Evolutionary conservation across 2,113 vertebrate genomes (phyloP).

Genomic region (Mellivora capensis): DNA sequence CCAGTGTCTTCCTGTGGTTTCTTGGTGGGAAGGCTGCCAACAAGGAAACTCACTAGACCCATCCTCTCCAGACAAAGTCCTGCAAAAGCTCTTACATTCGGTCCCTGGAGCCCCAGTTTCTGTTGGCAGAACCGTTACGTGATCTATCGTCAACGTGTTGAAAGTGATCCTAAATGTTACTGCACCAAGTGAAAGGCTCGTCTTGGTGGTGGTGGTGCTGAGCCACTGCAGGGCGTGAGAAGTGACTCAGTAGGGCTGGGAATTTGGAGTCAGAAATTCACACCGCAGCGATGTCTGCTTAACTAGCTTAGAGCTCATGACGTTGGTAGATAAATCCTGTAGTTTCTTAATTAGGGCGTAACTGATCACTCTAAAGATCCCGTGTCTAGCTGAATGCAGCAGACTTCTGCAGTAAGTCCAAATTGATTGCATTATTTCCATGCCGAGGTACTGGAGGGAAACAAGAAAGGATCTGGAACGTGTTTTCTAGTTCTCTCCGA

Average conservation of each 20-base stretch:
- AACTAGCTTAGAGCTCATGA: fast-evolving
- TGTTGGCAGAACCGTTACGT: fast-evolving
- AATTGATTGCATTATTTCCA: not conserved
- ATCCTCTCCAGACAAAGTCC: not conserved
- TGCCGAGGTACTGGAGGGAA: not conserved
- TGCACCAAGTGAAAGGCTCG: not conserved
- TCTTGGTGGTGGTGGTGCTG: fast-evolving
- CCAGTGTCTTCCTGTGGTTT: not conserved
- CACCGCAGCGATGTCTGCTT: fast-evolving
- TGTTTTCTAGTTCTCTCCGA: not conserved
- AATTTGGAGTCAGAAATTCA: not conserved
- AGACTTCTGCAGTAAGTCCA: not conserved
- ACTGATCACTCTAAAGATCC: not conserved
- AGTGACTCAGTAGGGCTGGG: not conserved
- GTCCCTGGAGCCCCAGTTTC: not conserved
- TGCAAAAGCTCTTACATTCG: fast-evolving
- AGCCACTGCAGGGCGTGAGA: not conserved
- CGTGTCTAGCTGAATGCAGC: not conserved
- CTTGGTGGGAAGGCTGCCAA: not conserved
- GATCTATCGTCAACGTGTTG: fast-evolving
- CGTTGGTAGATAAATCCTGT: not conserved
- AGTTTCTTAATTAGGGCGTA: not conserved
- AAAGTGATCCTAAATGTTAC: no score
- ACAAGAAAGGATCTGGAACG: not conserved
- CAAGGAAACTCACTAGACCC: fast-evolving